Conservation (phyloP, 1,140 invertebrate genomes). For the Anastrepha ludens region DNA sequence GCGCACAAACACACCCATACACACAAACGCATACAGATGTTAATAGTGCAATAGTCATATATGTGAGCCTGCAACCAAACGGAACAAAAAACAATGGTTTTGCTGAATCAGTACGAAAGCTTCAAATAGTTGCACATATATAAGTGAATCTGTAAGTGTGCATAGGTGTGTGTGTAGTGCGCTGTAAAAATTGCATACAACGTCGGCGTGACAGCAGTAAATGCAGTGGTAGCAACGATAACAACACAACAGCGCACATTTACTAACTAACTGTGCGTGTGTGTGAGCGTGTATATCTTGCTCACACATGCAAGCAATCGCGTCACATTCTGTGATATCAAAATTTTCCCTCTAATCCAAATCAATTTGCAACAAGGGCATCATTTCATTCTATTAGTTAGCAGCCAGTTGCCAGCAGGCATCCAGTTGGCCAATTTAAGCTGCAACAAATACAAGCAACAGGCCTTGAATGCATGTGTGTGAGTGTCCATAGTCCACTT, state of each 20-base stretch:
- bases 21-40: not conserved
- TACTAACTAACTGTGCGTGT: conserved; percentile 19
- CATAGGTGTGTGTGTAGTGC: not conserved
- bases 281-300: not conserved
- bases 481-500: too few species aligned
- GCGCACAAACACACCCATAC: not conserved
- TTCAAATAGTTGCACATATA: not conserved
- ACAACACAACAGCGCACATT: conserved; percentile 21
- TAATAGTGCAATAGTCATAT: not conserved
- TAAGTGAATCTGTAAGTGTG: not conserved
- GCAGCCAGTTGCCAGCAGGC: conserved; percentile 61
- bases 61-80: not conserved
- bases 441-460: conserved; percentile 2
- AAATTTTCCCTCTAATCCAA: conserved; percentile 68
- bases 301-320: not conserved
- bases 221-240: conserved; percentile 16
- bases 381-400: conserved; percentile 73
- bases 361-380: conserved; percentile 73
- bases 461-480: not conserved
- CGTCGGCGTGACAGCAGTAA: conserved; percentile 27
- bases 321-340: not conserved
- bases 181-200: conserved; percentile 17
- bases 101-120: not conserved
- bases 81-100: not conserved
- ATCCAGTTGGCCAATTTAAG: conserved; percentile 56